These are phyloP conservation scores for Tachuris rubrigastra DNA, from an alignment of 2,113 vertebrate genomes.

Conservation along the genomic window DNA sequence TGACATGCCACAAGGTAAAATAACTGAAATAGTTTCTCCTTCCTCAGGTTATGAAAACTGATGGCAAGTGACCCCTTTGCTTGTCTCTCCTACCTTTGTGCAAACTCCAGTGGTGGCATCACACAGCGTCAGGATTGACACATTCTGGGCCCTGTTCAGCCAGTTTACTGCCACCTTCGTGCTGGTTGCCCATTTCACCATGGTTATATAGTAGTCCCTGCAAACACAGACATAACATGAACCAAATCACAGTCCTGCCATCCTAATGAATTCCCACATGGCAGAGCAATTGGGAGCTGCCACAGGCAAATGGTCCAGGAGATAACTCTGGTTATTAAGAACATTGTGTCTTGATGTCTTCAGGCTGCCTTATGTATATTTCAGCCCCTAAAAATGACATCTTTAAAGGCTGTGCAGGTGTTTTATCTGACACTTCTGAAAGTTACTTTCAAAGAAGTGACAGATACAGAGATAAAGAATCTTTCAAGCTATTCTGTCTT, in stretches of 20 bases:
- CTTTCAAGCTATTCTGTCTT: background rate
- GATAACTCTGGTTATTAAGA: background rate
- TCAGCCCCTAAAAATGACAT: background rate
- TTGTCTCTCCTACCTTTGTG: constrained; percentile 81
- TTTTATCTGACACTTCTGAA: constrained; percentile 34
- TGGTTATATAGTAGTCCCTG: constrained; percentile 95
- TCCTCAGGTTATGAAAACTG: accelerated
- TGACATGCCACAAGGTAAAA: background rate
- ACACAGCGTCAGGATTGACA: constrained; percentile 93
- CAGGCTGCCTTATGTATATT: background rate
- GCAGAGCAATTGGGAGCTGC: background rate
- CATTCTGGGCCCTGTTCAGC: constrained; percentile 95
- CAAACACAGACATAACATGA: background rate
- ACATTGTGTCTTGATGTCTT: background rate
- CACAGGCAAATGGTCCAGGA: background rate
- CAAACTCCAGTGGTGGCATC: constrained; percentile 95
- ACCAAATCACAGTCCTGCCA: background rate
- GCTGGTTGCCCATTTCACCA: constrained; percentile 97
- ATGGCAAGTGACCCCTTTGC: accelerated
- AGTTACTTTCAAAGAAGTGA: constrained; percentile 8
- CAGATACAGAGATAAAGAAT: background rate
- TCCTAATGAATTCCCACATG: background rate
- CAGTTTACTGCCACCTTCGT: constrained; percentile 97
- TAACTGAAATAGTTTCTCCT: background rate
- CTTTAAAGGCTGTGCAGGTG: constrained; percentile 13